Percentiles rank a stretch among this genome's conserved stretches.
These are phyloP conservation scores for Zaprionus vittiger DNA, from an alignment of 1,140 invertebrate species.

Conservation along the genomic window DNA sequence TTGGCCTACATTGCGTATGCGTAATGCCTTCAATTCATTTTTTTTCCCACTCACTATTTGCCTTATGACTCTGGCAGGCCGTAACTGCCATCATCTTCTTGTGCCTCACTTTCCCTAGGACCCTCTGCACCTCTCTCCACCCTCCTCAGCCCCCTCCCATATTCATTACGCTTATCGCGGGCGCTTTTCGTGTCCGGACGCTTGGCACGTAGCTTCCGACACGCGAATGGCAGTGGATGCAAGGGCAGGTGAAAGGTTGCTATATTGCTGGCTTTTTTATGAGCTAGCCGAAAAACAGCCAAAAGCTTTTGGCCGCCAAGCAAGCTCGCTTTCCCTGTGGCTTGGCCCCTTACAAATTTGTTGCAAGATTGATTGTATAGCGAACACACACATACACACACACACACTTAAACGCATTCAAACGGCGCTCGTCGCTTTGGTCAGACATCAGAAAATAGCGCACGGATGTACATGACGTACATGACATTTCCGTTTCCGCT, in stretches of 20 bases:
- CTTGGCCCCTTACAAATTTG: constrained; percentile 67
- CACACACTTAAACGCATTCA: constrained; percentile 21
- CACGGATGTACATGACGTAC: constrained; percentile 76
- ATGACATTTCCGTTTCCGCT: constrained; percentile 76
- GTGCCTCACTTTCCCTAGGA: neutral
- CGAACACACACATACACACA: constrained; percentile 38
- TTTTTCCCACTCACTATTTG: constrained; percentile 28
- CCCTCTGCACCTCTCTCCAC: neutral
- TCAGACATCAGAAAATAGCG: constrained; percentile 51
- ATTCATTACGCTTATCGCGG: constrained; percentile 78
- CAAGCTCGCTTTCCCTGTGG: constrained; percentile 32
- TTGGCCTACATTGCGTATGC: constrained; percentile 79
- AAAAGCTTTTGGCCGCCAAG: constrained; percentile 51
- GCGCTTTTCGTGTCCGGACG: constrained; percentile 71
- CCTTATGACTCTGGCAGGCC: constrained; percentile 60
- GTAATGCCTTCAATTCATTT: constrained; percentile 70
- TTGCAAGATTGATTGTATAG: constrained; percentile 78
- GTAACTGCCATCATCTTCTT: constrained; percentile 16
- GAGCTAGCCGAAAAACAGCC: constrained; percentile 55
- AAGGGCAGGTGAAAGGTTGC: constrained; percentile 5
- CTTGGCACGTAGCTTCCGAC: constrained; percentile 77
- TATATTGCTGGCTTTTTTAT: constrained; percentile 43
- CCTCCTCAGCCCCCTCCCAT: neutral
- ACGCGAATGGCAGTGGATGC: constrained; percentile 45
- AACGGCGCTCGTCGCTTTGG: constrained; percentile 38